Conservation (phyloP, 2,888 invertebrate genomes). For the Glaucopsyche alexis region DNA sequence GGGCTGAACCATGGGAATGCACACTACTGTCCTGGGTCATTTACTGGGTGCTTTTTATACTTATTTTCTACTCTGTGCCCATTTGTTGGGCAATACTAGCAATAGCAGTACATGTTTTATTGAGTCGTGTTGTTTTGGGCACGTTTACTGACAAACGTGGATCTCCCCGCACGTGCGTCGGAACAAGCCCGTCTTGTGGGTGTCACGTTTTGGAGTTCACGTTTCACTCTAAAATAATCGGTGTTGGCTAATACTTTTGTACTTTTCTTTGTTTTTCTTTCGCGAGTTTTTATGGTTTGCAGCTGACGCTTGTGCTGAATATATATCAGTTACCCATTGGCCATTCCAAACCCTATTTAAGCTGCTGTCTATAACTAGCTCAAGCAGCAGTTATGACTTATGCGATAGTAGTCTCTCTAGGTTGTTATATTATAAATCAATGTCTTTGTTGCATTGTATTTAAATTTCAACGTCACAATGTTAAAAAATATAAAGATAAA, state of each 20-base stretch:
- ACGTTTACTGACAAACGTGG: conserved; percentile 8
- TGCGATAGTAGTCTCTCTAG: background rate
- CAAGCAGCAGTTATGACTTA: background rate
- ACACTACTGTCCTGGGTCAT: no score
- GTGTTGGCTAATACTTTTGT: conserved; percentile 32
- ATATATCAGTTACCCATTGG: background rate
- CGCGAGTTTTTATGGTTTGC: background rate
- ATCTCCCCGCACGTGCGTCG: conserved; percentile 31
- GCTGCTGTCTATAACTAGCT: background rate
- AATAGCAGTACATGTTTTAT: conserved; percentile 1
- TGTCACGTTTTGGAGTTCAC: conserved; percentile 39
- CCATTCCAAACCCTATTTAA: background rate
- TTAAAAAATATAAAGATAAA: background rate
- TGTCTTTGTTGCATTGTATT: background rate
- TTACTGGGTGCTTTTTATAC: no score
- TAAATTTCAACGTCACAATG: background rate
- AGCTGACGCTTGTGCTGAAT: background rate
- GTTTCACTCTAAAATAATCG: conserved; percentile 36
- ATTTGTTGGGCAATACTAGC: background rate
- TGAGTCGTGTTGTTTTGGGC: background rate
- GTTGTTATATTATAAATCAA: background rate
- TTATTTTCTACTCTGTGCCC: no score
- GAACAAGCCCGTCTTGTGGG: background rate
- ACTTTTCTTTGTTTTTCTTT: background rate
- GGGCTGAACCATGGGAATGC: no score